Evolutionary conservation across 1,140 invertebrate species (phyloP).

Genomic region (Ctenoplectra terminalis): DNA sequence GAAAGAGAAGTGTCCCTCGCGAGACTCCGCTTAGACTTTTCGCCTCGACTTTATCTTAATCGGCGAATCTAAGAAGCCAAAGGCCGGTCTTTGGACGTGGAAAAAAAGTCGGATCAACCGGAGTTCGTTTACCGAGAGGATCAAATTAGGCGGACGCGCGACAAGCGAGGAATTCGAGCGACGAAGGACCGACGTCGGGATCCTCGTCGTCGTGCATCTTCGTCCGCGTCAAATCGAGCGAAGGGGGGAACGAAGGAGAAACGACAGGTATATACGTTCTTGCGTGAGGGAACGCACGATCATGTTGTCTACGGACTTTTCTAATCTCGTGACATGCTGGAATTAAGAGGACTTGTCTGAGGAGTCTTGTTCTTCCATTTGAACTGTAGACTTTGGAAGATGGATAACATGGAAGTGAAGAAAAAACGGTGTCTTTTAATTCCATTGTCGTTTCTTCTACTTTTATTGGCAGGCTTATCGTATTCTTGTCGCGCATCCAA

Average conservation of each 20-base stretch:
- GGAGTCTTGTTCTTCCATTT: conserved; percentile 4
- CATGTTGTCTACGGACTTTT: conserved; percentile 21
- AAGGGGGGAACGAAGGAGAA: neutral
- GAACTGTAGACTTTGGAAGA: neutral
- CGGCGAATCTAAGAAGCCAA: conserved; percentile 62
- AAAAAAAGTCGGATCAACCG: conserved; percentile 11
- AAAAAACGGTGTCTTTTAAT: neutral
- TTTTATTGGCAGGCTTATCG: neutral
- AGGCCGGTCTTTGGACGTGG: neutral
- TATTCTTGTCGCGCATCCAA: neutral
- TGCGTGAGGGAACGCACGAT: neutral
- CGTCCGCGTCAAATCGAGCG: conserved; percentile 2
- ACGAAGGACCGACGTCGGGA: neutral
- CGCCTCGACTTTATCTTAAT: conserved; percentile 58
- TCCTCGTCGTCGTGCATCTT: conserved; percentile 31
- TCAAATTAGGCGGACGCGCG: conserved; percentile 57
- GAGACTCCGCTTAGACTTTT: conserved; percentile 37
- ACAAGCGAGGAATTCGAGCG: conserved; percentile 32
- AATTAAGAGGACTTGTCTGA: conserved; percentile 19
- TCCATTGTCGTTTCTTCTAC: too few species aligned
- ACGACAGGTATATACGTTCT: neutral
- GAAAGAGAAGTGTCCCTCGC: conserved; percentile 48
- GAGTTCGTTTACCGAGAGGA: conserved; percentile 35
- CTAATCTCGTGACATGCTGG: conserved; percentile 18
- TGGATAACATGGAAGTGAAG: neutral